A percentile compares a stretch with the other conserved stretches of the same genome.
These are phyloP conservation scores for Macrochelys suwanniensis DNA, from an alignment of 2,797 vertebrate species.

Conservation along the genomic window DNA sequence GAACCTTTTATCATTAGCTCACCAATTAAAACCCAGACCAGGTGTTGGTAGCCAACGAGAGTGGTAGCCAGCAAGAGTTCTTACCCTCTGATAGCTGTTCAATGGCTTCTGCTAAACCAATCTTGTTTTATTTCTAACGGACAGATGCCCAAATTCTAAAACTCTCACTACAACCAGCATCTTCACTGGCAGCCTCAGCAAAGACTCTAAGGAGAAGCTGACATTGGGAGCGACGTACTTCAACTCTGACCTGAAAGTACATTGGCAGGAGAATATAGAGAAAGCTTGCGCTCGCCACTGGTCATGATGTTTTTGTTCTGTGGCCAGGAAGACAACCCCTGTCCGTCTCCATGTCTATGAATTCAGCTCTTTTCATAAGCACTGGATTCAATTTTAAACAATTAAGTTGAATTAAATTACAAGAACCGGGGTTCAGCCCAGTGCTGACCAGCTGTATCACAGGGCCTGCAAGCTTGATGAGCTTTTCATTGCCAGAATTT, in stretches of 20 bases:
- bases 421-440: constrained; percentile 14
- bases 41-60: rapidly evolving
- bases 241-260: neutral
- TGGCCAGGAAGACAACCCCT: constrained; percentile 7
- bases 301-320: neutral
- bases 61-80: neutral
- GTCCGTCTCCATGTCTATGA: neutral
- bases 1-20: neutral
- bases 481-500: constrained; percentile 48
- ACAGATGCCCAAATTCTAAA: rapidly evolving
- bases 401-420: neutral
- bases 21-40: neutral
- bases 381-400: constrained; percentile 3
- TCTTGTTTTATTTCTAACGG: neutral
- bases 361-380: neutral
- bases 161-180: rapidly evolving
- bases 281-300: neutral
- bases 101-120: rapidly evolving
- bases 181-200: neutral
- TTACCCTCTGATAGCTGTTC: neutral
- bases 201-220: rapidly evolving
- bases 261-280: rapidly evolving
- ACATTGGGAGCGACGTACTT: rapidly evolving
- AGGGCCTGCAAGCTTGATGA: neutral
- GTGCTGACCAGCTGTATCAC: constrained; percentile 27